Evolutionary conservation across 2,888 invertebrate genomes (phyloP).

Genomic region (Melinopterus prodromus): DNA sequence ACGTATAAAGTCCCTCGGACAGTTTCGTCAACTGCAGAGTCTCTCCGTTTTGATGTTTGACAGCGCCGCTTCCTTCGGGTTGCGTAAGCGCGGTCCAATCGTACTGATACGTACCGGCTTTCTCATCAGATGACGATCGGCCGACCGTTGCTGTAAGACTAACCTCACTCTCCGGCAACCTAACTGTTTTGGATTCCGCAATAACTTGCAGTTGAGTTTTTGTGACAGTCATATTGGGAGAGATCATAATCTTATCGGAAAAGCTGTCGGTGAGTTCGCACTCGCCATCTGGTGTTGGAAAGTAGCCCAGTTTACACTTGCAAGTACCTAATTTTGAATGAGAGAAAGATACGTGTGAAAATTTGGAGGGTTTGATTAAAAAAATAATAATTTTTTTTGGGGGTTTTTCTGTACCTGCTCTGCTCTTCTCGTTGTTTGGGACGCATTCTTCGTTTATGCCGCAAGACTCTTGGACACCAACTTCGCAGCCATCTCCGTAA

Average conservation of each 20-base stretch:
- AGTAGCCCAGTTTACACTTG: slow-evolving; percentile 72
- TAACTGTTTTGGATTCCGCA: slow-evolving; percentile 80
- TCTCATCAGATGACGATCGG: slow-evolving; percentile 68
- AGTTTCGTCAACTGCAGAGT: slow-evolving; percentile 85
- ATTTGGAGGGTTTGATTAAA: neutral
- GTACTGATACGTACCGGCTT: slow-evolving; percentile 77
- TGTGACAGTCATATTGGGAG: slow-evolving; percentile 52
- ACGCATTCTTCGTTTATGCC: slow-evolving; percentile 76
- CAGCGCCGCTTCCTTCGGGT: slow-evolving; percentile 76
- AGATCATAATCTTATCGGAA: slow-evolving; percentile 46
- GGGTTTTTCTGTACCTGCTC: slow-evolving; percentile 56
- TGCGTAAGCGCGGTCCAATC: slow-evolving; percentile 88
- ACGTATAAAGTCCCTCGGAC: slow-evolving; percentile 86
- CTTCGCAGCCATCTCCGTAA: slow-evolving; percentile 64
- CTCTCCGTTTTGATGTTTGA: slow-evolving; percentile 84
- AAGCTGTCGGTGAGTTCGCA: slow-evolving; percentile 50
- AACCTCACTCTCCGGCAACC: slow-evolving; percentile 84
- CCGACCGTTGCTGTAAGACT: slow-evolving; percentile 83
- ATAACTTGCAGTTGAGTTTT: slow-evolving; percentile 76
- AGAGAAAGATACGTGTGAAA: slow-evolving; percentile 31
- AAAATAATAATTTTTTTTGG: neutral
- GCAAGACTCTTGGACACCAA: slow-evolving; percentile 68
- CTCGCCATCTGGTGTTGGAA: slow-evolving; percentile 58
- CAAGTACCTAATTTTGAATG: slow-evolving; percentile 67
- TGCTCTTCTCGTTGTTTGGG: slow-evolving; percentile 63